Conservation (phyloP, 2,888 invertebrate genomes). For the Pachymerium ferrugineum region DNA sequence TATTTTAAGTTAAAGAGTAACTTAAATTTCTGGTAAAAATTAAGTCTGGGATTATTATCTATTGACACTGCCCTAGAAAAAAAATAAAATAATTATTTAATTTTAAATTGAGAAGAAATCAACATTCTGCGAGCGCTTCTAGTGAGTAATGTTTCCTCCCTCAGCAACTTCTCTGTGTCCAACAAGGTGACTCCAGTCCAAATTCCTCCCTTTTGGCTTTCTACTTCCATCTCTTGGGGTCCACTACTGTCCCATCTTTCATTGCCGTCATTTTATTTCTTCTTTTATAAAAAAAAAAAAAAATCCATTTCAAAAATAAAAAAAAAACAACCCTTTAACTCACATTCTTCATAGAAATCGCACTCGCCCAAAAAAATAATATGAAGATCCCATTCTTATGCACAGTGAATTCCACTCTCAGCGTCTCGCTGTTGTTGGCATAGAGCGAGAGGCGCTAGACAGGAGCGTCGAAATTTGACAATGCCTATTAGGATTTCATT, state of each 20-base stretch:
- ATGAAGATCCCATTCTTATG: too few species aligned
- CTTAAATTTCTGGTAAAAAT: too few species aligned
- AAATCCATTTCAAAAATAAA: neutral
- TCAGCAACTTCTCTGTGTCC: neutral
- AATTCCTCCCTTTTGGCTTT: neutral
- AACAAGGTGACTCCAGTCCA: slow-evolving; percentile 6
- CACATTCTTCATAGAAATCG: too few species aligned
- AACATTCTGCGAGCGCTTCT: neutral
- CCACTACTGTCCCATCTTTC: neutral
- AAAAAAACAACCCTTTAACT: too few species aligned
- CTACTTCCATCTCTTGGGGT: neutral
- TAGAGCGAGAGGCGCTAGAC: too few species aligned
- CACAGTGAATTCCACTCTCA: too few species aligned
- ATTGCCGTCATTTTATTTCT: too few species aligned
- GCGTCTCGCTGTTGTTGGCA: too few species aligned
- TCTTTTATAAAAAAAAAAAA: neutral
- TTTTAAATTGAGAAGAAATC: neutral
- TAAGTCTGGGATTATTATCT: too few species aligned
- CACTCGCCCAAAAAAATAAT: too few species aligned
- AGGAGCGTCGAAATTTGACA: slow-evolving; percentile 15
- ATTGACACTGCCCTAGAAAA: too few species aligned
- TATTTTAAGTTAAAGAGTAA: too few species aligned
- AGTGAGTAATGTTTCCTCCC: neutral
- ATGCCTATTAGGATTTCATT: slow-evolving; percentile 10
- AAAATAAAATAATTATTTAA: neutral